A percentile compares a stretch with the other conserved stretches of the same genome.
Conservation (phyloP, 2,888 invertebrate species). For the Melipona beecheii region DNA sequence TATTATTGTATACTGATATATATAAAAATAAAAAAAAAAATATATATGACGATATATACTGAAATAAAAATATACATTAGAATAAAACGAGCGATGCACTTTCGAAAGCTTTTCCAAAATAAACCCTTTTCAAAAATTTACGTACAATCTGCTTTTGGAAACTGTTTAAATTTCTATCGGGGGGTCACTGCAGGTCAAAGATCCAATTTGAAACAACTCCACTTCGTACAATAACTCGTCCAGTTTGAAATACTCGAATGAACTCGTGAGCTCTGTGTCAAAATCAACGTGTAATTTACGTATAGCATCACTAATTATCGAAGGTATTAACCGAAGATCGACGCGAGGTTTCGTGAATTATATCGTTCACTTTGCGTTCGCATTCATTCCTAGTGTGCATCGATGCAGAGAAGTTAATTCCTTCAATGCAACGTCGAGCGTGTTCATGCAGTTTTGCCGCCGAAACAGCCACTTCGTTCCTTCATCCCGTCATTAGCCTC, state of each 20-base stretch:
- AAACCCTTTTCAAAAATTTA: no score
- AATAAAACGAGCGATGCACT: no score
- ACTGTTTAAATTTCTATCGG: no score
- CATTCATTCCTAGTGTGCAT: slow-evolving; percentile 41
- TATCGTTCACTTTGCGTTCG: slow-evolving; percentile 43
- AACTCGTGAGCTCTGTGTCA: not conserved
- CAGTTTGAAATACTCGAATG: no score
- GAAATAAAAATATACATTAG: no score
- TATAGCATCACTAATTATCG: slow-evolving; percentile 41
- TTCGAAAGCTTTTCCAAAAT: no score
- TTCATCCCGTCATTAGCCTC: slow-evolving; percentile 53
- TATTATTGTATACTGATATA: no score
- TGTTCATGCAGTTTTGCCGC: slow-evolving; percentile 27
- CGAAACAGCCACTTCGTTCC: slow-evolving; percentile 34
- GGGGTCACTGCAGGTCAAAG: no score
- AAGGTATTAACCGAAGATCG: slow-evolving; percentile 51
- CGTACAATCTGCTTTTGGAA: no score
- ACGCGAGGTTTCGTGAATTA: slow-evolving; percentile 39
- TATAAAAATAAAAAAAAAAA: no score
- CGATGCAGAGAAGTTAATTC: slow-evolving; percentile 49
- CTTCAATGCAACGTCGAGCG: slow-evolving; percentile 26
- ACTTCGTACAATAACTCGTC: not conserved
- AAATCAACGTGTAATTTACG: slow-evolving; percentile 34
- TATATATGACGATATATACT: no score
- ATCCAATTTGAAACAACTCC: no score